phyloP scores from a whole-genome alignment of 1,140 invertebrate species.

The Aphelinus certus region DNA sequence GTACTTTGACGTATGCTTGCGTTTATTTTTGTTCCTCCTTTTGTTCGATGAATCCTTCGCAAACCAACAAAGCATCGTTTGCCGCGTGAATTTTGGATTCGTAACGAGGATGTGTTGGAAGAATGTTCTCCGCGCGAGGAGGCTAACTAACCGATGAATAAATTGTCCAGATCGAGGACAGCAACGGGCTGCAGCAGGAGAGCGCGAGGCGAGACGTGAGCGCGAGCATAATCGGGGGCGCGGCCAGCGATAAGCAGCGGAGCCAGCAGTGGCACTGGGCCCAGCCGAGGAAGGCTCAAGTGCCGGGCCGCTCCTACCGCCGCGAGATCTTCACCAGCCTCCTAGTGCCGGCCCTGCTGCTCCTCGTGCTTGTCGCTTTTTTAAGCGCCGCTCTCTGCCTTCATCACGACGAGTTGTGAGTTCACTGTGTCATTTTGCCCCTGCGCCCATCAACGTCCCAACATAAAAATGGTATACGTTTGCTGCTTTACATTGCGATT shows the following conservation, averaged over 20 bases:
- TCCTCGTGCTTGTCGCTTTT: slow-evolving; percentile 73
- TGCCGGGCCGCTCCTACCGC: slow-evolving; percentile 77
- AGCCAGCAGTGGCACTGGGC: slow-evolving; percentile 66
- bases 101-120: too few relatives aligned
- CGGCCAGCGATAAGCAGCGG: slow-evolving; percentile 24
- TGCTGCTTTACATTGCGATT: too few relatives aligned
- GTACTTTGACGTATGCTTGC: background rate
- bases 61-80: background rate
- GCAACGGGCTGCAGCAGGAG: slow-evolving; percentile 49
- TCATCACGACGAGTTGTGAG: slow-evolving; percentile 82
- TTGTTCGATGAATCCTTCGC: background rate
- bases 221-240: slow-evolving; percentile 53
- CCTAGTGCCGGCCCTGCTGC: slow-evolving; percentile 74
- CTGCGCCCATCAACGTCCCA: too few relatives aligned
- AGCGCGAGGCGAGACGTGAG: slow-evolving; percentile 56
- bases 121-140: too few relatives aligned
- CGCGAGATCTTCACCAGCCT: slow-evolving; percentile 78
- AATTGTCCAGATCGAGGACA: slow-evolving; percentile 49
- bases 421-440: slow-evolving; percentile 44
- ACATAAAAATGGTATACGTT: too few relatives aligned
- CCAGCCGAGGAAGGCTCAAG: slow-evolving; percentile 67
- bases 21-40: too few relatives aligned
- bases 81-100: background rate
- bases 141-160: too few relatives aligned
- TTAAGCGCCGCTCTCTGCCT: slow-evolving; percentile 81